Percentiles rank a stretch among this genome's conserved stretches.
Conservation (phyloP, 37 sponge, comb jelly and placozoan genomes). For the Cladorhizidae sp. region DNA sequence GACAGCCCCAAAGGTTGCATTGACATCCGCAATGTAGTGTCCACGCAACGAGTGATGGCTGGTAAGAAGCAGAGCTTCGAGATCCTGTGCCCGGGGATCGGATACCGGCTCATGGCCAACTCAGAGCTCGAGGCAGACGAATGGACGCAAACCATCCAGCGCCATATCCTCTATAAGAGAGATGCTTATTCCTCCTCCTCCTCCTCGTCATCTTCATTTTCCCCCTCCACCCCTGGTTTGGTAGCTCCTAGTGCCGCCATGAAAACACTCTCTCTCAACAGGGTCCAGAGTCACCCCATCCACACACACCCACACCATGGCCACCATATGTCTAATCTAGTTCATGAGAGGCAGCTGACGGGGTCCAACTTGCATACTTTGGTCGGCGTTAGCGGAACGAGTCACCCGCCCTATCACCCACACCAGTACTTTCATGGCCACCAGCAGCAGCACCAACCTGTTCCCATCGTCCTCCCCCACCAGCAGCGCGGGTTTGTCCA, state of each 20-base stretch:
- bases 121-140: slow-evolving; percentile 82
- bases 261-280: slow-evolving; percentile 5
- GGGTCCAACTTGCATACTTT: background rate
- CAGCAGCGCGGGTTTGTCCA: background rate
- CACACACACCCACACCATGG: slow-evolving; percentile 1
- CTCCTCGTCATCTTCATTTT: background rate
- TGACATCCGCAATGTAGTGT: slow-evolving; percentile 64
- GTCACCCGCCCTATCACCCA: slow-evolving; percentile 2
- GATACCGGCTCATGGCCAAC: slow-evolving; percentile 66
- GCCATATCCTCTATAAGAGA: slow-evolving; percentile 56
- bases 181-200: slow-evolving; percentile 8
- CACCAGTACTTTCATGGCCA: background rate
- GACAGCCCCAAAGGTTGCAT: slow-evolving; percentile 73
- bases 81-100: slow-evolving; percentile 79
- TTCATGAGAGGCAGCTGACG: slow-evolving; percentile 5
- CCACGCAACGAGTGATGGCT: slow-evolving; percentile 32
- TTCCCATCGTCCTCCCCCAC: background rate
- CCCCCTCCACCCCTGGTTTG: background rate
- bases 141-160: slow-evolving; percentile 50
- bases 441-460: slow-evolving; percentile 5
- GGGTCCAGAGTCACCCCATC: background rate
- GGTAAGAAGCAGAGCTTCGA: slow-evolving; percentile 83
- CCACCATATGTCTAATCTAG: background rate
- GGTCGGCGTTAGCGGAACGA: too few species aligned
- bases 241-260: background rate